Evolutionary conservation across 1,140 invertebrate species (phyloP), one percentile per base, ranked within the genome.

Genomic region (Riptortus pedestris): DNA sequence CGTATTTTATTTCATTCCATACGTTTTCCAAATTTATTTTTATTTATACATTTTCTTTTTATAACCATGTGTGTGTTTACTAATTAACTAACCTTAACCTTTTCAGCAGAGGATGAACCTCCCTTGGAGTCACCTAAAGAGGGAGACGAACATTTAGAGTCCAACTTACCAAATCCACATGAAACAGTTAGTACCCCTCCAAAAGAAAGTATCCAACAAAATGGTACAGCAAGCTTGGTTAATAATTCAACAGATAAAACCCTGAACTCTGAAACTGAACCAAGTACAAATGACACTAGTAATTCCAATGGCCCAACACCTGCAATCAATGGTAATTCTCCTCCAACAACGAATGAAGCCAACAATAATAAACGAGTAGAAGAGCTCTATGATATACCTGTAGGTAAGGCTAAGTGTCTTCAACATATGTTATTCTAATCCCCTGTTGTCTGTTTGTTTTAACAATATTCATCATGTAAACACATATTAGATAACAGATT

Each of bases 361-460:
- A 76, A 74, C 72, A 76, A 75, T 63, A 73, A 76, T 66, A 81
- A 82, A 72, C 79, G 81, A 70, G 78, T 85, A 38, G 85, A 89
- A 71, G 84, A 89, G 71, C 72, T 89, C 33, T 90, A 90, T 74
- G 87, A 89, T 75, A 89, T 90, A 74, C 88, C 88, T 61, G 80
- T 83, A 67, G 88, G 87, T 88, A 77, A 86, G 85, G 22, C 22
- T 47, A 47, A 47, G 22, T 22, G 7, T n/a, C n/a, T n/a, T n/a
- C n/a, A n/a, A n/a, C n/a, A n/a, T n/a, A n/a, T n/a, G n/a, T n/a
- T n/a, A n/a, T n/a, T n/a, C n/a, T n/a, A n/a, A n/a, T n/a, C n/a
- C n/a, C n/a, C n/a, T n/a, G n/a, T n/a, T n/a, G n/a, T n/a, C n/a
- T n/a, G n/a, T n/a, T n/a, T n/a, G n/a, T n/a, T n/a, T n/a, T n/a